phyloP scores from a whole-genome alignment of 2,797 vertebrate species.

The Argyrosomus regius region DNA sequence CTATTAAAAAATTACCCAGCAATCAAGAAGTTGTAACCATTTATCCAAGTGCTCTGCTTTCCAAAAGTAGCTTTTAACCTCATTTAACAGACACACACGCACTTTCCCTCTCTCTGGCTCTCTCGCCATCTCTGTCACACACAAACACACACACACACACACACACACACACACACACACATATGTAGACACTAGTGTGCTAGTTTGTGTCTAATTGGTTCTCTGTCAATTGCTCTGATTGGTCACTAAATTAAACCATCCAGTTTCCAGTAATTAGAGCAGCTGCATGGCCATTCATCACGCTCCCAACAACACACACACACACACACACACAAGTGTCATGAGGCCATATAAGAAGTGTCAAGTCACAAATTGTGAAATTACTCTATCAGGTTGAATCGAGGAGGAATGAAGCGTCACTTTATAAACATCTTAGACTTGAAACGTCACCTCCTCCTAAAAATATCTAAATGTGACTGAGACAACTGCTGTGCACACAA shows the following conservation, averaged over 20 bases:
- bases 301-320: slow-evolving; percentile 2
- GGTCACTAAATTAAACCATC: slow-evolving; percentile 67
- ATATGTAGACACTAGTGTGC: slow-evolving; percentile 30
- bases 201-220: slow-evolving; percentile 68
- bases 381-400: background rate
- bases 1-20: slow-evolving; percentile 46
- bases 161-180: slow-evolving; percentile 18
- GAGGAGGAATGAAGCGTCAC: background rate
- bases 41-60: slow-evolving; percentile 65
- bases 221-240: slow-evolving; percentile 63
- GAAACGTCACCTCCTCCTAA: background rate
- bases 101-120: background rate
- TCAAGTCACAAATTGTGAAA: background rate
- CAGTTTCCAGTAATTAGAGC: slow-evolving; percentile 53
- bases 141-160: slow-evolving; percentile 16
- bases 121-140: slow-evolving; percentile 7
- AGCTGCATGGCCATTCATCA: slow-evolving; percentile 49
- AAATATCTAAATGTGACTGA: background rate
- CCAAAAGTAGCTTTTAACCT: slow-evolving; percentile 72
- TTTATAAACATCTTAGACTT: background rate
- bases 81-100: slow-evolving; percentile 49
- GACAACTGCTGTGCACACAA: background rate
- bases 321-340: background rate
- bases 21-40: slow-evolving; percentile 64
- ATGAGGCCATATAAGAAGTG: slow-evolving; percentile 3